phyloP scores from a whole-genome alignment of 2,113 vertebrate species.

The Pelvicachromis taeniatus region DNA sequence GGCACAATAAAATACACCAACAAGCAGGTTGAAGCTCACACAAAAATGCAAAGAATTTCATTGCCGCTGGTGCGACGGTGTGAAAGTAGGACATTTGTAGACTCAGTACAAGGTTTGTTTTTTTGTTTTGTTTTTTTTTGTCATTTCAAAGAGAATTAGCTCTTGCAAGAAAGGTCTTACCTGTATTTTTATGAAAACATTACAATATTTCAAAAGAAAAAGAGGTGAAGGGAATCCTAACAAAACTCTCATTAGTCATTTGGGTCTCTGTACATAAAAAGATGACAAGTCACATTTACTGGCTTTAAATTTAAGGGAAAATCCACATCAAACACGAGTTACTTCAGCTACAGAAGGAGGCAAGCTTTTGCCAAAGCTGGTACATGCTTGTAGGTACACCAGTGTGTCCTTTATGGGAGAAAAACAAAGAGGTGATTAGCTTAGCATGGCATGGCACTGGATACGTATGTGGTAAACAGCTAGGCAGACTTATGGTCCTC shows the following conservation, averaged over 20 bases:
- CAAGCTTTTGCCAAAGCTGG: background rate
- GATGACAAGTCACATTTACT: background rate
- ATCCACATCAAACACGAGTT: background rate
- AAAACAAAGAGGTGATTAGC: background rate
- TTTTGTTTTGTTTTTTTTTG: background rate
- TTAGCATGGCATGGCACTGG: background rate
- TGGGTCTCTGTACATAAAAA: background rate
- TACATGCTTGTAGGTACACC: background rate
- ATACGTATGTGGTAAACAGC: background rate
- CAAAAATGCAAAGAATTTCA: background rate
- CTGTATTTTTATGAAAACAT: background rate
- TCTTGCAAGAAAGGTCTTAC: background rate
- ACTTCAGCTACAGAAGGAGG: background rate
- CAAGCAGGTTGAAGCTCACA: background rate
- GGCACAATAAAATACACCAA: constrained; percentile 22
- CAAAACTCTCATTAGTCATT: background rate
- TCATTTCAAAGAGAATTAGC: background rate
- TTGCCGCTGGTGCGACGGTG: background rate
- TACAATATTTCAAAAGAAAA: background rate
- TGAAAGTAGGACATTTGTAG: background rate
- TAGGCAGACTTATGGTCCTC: background rate
- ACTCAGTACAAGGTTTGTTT: background rate
- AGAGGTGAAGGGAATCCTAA: background rate
- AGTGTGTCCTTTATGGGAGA: background rate
- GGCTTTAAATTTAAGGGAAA: background rate